Conservation (phyloP, 1,140 invertebrate genomes). For the Platorchestia sp. region DNA sequence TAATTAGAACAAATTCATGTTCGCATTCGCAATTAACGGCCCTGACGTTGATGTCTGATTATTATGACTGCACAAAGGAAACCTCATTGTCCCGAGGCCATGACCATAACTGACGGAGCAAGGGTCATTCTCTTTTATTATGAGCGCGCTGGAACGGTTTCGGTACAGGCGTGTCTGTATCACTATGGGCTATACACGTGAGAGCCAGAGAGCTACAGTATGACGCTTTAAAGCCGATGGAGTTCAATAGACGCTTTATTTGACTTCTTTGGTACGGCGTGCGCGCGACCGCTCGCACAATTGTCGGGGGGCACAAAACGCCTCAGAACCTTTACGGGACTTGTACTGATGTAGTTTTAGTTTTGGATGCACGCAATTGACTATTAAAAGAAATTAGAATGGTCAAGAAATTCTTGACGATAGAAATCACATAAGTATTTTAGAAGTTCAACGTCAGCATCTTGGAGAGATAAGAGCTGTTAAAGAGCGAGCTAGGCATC, state of each 20-base stretch:
- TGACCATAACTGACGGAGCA: neutral
- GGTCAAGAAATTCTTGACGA: neutral
- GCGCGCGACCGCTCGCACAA: neutral
- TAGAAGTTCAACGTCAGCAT: neutral
- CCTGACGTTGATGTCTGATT: neutral
- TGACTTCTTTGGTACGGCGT: neutral
- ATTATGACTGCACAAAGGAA: neutral
- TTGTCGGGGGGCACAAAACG: neutral
- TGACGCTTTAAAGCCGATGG: conserved; percentile 33
- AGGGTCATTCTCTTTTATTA: conserved; percentile 1
- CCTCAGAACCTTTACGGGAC: neutral
- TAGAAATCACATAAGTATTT: neutral
- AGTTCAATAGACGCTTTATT: conserved; percentile 43
- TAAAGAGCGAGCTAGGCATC: neutral
- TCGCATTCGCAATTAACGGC: neutral
- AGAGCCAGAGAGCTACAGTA: conserved; percentile 18
- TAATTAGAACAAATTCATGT: neutral
- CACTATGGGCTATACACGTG: conserved; percentile 20
- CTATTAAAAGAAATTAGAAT: neutral
- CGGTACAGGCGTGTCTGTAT: neutral
- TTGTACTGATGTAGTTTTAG: neutral
- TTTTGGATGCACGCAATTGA: neutral
- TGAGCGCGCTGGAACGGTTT: neutral
- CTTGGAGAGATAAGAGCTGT: neutral
- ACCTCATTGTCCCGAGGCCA: neutral